Evolutionary conservation across 2,888 invertebrate genomes (phyloP), one percentile per base, ranked within the genome.

Genomic region (Lamellibrachia columna): DNA sequence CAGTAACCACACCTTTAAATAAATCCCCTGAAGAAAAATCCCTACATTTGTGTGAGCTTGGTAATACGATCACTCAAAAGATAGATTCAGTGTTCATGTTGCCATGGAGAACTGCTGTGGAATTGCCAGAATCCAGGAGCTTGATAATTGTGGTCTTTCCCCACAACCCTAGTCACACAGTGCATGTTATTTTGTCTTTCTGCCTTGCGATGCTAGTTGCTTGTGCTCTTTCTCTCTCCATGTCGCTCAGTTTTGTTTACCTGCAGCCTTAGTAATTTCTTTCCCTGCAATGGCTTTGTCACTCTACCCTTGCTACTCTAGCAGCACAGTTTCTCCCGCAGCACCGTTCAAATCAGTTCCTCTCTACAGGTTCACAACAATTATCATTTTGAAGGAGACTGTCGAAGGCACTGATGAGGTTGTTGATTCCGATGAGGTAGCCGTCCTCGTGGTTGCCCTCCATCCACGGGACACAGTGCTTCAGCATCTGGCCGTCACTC

Each of bases 361-460:
- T 75, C 75, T 75, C 75, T 15, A 75, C 75, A 75, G 75, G n/a
- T 22, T 75, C 75, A 75, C 75, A 75, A 75, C 75, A 75, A 22
- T 75, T 15, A 75, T 6, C n/a, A 22, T 75, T 75, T 75, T n/a
- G 75, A 75, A 75, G 75, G 11, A 75, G 75, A 22, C 75, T 75
- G 22, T 95, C 95, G 93, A 99, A 98, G 94, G 99, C 98, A 94
- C 98, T 98, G 95, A 99, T 98, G 94, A 99, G 97, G 97, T 99
- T 98, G 96, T 98, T 98, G 92, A 99, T 97, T 93, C 99, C 99
- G 94, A 98, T 98, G 94, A 99, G 97, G 97, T 99, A 99, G 94
- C 99, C 99, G 96, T 99, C 99, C 97, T 99, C 99, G 53, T 22
- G 60, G 96, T 99, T 99, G 90, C 99, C 99, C 93, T 99, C 98